These are phyloP conservation scores for Hirtodrosophila duncani DNA, from an alignment of 2,888 invertebrate species.

Conservation along the genomic window DNA sequence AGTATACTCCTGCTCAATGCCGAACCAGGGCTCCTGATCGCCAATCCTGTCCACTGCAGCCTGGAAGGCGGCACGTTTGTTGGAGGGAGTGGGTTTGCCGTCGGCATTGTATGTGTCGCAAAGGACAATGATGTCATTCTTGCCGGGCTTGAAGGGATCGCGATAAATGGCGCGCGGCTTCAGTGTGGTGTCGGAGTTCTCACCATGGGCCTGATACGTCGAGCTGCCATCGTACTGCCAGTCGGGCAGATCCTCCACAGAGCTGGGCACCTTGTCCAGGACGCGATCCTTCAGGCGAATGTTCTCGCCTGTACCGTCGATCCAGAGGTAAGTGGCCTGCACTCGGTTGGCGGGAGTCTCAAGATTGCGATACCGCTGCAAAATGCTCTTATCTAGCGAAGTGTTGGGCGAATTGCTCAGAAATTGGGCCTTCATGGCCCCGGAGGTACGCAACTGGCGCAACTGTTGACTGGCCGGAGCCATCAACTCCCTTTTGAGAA, in stretches of 20 bases:
- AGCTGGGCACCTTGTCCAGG: slow-evolving; percentile 82
- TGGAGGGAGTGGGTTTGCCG: slow-evolving; percentile 77
- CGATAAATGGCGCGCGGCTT: slow-evolving; percentile 88
- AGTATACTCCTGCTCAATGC: slow-evolving; percentile 84
- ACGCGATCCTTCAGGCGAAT: slow-evolving; percentile 85
- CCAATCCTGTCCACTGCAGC: slow-evolving; percentile 80
- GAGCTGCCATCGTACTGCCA: slow-evolving; percentile 89
- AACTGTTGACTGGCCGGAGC: slow-evolving; percentile 50
- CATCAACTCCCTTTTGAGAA: slow-evolving; percentile 70
- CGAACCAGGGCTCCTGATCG: slow-evolving; percentile 85
- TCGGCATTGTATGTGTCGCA: slow-evolving; percentile 87
- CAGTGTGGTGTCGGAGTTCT: slow-evolving; percentile 86
- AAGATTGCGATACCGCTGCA: slow-evolving; percentile 86
- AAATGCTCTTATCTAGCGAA: slow-evolving; percentile 85
- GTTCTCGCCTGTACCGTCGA: slow-evolving; percentile 86
- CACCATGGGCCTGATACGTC: slow-evolving; percentile 82
- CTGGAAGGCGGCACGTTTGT: slow-evolving; percentile 79
- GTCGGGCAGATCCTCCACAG: slow-evolving; percentile 82
- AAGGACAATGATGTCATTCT: slow-evolving; percentile 85
- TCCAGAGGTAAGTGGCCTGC: slow-evolving; percentile 86
- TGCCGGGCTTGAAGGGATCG: slow-evolving; percentile 87
- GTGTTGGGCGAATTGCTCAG: slow-evolving; percentile 86
- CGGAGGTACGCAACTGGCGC: slow-evolving; percentile 53
- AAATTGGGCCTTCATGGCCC: slow-evolving; percentile 40
- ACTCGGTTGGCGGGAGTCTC: slow-evolving; percentile 79